Percentiles rank a stretch among this genome's conserved stretches.
Evolutionary conservation across 30 jellyfish, hydroid and myxozoan species (phyloP).

Genomic region (Hydractinia echinata): DNA sequence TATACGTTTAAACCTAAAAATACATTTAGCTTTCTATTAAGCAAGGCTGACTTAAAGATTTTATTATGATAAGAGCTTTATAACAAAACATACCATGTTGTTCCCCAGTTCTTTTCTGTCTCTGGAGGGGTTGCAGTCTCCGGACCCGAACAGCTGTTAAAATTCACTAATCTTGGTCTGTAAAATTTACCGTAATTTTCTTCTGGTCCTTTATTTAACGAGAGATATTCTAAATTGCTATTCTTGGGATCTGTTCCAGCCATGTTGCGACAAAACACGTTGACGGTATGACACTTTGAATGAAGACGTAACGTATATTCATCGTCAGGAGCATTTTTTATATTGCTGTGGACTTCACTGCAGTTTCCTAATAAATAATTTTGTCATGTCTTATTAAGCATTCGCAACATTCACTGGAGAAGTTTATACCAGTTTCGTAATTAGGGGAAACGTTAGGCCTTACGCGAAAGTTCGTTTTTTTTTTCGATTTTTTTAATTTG

Average conservation of each 20-base stretch:
- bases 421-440: too few relatives aligned
- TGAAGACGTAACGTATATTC: conserved; percentile 66
- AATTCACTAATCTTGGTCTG: conserved; percentile 70
- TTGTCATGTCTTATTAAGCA: too few relatives aligned
- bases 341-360: conserved; percentile 40
- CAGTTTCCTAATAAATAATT: conserved; percentile 56
- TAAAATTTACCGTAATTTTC: conserved; percentile 64
- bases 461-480: too few relatives aligned
- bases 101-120: conserved; percentile 73
- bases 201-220: conserved; percentile 70
- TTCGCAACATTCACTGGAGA: too few relatives aligned
- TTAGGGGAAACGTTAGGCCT: too few relatives aligned
- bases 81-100: conserved; percentile 57
- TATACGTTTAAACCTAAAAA: conserved; percentile 60
- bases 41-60: not conserved
- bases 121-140: conserved; percentile 56
- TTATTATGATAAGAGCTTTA: too few relatives aligned
- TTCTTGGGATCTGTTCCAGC: conserved; percentile 35
- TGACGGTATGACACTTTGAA: conserved; percentile 55
- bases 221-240: conserved; percentile 59
- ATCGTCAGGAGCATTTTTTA: conserved; percentile 71
- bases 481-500: too few relatives aligned
- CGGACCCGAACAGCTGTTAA: conserved; percentile 72
- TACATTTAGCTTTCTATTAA: not conserved
- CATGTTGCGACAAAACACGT: conserved; percentile 76